Evolutionary conservation across 2,797 vertebrate genomes (phyloP), one percentile per base, ranked within the genome.

Genomic region (Mormyrus proboscirostris): DNA sequence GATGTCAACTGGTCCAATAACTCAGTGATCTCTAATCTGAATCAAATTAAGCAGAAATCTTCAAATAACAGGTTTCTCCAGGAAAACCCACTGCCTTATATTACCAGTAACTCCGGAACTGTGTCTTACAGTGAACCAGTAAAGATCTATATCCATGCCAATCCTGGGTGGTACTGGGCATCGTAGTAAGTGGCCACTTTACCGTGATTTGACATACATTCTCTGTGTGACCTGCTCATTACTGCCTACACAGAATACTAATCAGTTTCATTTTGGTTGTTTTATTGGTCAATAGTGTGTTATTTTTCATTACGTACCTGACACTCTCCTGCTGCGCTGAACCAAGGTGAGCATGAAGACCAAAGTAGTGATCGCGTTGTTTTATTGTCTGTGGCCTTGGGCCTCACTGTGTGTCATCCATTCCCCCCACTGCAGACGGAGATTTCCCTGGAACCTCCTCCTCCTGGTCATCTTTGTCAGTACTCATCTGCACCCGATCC

Each of bases 371-470:
- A 79, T 79, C 73, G 3, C 3, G 12, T 33, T 79, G 73, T 44
- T 79, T 44, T 44, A n/a, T 79, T 79, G 73, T 44, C 14, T 16
- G 12, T 73, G 65, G 29, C 65, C 38, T 41, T 84, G 4, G 16
- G 53, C 16, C 29, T 69, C 29, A 51, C 22, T n/a, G 29, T 29
- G 8, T 10, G 16, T n/a, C 50, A 3, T 29, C n/a, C 51, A 38
- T 57, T 89, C n/a, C 44, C 44, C 88, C 2, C 22, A 8, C 90
- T 94, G 88, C 95, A 99, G 98, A 97, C 97, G 98, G 90, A 94
- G 96, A 91, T 98, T 98, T 93, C 98, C 98, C 65, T 98, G 97
- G 97, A 99, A 99, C 90, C 90, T 98, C 89, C 96, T 97, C 90
- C 94, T 99, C 69, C 92, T 99, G 91, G 95, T 95, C 91, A 93